phyloP scores from a whole-genome alignment of 2,113 vertebrate genomes.

The Neolamprologus fasciatus region DNA sequence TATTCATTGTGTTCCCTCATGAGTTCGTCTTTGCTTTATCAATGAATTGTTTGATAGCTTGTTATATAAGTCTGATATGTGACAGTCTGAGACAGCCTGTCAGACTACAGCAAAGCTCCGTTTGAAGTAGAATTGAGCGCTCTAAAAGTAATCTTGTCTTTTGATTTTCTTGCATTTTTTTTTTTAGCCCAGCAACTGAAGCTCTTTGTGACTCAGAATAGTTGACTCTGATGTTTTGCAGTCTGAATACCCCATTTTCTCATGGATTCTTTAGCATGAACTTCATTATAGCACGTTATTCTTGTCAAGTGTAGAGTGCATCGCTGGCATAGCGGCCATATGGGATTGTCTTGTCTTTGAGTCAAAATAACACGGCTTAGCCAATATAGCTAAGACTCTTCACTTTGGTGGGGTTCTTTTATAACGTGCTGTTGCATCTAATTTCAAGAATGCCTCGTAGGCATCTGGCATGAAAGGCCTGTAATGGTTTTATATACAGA shows the following conservation, averaged over 20 bases:
- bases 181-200: not conserved
- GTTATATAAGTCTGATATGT: constrained; percentile 14
- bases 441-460: constrained; percentile 39
- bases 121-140: constrained; percentile 19
- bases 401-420: not conserved
- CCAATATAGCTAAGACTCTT: not conserved
- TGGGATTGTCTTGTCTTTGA: constrained; percentile 13
- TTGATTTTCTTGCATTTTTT: not conserved
- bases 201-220: not conserved
- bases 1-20: not conserved
- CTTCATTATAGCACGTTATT: not conserved
- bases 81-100: not conserved
- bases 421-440: constrained; percentile 18
- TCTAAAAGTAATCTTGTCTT: constrained; percentile 13
- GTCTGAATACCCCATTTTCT: constrained; percentile 4
- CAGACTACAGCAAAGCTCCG: not conserved
- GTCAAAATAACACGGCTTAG: constrained; percentile 1
- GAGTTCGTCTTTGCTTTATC: not conserved
- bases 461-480: constrained; percentile 29
- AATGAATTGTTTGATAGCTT: not conserved
- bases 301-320: not conserved
- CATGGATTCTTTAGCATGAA: constrained; percentile 13
- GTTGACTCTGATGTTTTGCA: constrained; percentile 13
- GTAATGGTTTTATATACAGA: constrained; percentile 36
- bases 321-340: not conserved